Base-by-base conservation (phyloP, 1,140 invertebrate species). In the Drosophila cardini region DNA sequence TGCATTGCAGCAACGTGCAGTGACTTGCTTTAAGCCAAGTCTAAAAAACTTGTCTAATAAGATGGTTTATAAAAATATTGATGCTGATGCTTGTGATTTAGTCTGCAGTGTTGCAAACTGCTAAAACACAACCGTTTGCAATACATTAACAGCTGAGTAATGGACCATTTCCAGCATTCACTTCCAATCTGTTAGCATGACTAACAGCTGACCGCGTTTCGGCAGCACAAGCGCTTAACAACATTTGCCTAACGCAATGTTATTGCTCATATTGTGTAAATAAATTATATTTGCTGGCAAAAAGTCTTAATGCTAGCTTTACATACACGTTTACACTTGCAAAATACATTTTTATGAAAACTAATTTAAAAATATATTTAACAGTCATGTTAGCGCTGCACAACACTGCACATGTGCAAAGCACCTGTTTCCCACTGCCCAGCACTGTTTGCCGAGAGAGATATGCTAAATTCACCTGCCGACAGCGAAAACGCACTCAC, bases 1-100 rank as follows among this genome's bases (percentile, higher is more conserved):
- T 86, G 83, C 82, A 86, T 86, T 16, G 34, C 71, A 46, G 30
- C 45, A 30, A 42, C 10, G 38, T 4, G 4, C 38, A 40, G 11
- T 13, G 5, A 3, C 21, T 40, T 6, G 9, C 4, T 40, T 5
- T 40, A 40, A 4, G n/a, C 38, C n/a, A 13, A 40, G 11, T 40
- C 38, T 40, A 13, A 26, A 38, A 15, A 32, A 55, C 46, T 71
- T 36, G 32, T 46, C 5, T 6, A 48, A 16, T 36, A 21, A 38
- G 34, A 10, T 52, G 8, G 7, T 60, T 1, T 46, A 68, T 38
- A 70, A 69, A 73, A 69, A 60, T 61, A 61, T 73, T 58, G 38
- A 67, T 67, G 55, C 55, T 65, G 16, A 9, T 65, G 30, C 11
- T 64, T 18, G 16, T 26, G 18, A 9, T 30, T 43, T 2, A n/a